phyloP scores from a whole-genome alignment of 2,888 invertebrate species.

The Limenitis camilla region DNA sequence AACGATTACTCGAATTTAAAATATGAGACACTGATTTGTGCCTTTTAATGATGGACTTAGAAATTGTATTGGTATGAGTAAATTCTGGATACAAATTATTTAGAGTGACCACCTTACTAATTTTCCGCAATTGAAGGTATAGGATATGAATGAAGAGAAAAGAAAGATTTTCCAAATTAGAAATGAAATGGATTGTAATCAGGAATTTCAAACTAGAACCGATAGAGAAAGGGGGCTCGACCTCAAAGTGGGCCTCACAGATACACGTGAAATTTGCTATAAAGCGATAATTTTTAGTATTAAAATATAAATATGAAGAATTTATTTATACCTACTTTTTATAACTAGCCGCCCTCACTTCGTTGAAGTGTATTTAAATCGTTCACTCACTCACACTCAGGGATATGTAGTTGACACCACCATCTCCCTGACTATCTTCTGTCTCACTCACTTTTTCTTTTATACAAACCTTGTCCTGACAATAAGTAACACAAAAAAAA shows the following conservation, averaged over 20 bases:
- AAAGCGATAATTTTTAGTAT: slow-evolving; percentile 21
- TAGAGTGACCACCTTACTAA: not conserved
- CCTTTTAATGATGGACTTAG: slow-evolving; percentile 81
- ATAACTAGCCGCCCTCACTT: no score
- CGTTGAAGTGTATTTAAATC: no score
- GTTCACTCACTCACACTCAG: no score
- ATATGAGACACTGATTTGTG: slow-evolving; percentile 73
- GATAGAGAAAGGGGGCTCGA: slow-evolving; percentile 53
- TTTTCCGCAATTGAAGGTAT: no score
- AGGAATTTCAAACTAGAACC: slow-evolving; percentile 68
- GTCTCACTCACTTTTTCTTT: no score
- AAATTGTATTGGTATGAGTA: slow-evolving; percentile 77
- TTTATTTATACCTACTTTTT: no score
- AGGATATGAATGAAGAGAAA: no score
- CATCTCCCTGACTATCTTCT: no score
- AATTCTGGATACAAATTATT: not conserved
- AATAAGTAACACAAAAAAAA: no score
- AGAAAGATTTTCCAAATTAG: slow-evolving; percentile 79
- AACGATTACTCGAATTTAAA: slow-evolving; percentile 72
- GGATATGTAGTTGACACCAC: no score
- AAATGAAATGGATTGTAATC: slow-evolving; percentile 76
- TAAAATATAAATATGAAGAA: no score
- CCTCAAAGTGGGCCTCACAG: slow-evolving; percentile 58
- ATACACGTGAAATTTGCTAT: slow-evolving; percentile 44
- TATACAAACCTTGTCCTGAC: no score